Base-by-base conservation (phyloP, 2,888 invertebrate species). In the Eupelmus urozonus region DNA sequence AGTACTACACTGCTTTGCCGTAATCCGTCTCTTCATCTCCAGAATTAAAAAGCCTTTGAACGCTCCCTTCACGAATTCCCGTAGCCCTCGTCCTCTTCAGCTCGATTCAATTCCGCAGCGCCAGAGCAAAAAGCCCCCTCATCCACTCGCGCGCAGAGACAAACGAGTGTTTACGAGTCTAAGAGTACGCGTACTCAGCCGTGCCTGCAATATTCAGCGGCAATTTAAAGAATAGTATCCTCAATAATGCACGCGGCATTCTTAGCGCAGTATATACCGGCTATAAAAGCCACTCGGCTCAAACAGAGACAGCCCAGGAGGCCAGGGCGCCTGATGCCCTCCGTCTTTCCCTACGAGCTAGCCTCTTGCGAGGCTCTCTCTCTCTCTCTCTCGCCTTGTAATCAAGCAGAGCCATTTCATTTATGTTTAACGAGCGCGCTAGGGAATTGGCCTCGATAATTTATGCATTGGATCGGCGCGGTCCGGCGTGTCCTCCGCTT, bases 401-500 rank as follows among this genome's bases (percentile, higher is more conserved):
- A 86, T 85, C 84, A 83, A 83, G 84, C 0, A 83, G 82, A 84
- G 81, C 81, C 80, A 80, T 86, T 84, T 82, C 83, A 82, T 84
- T 85, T 83, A 81, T 83, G 82, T 84, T 84, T 84, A 82, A 85
- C 82, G 83, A 83, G 81, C 63, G 57, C 76, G 45, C 23, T 70
- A 65, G 66, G 66, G 63, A 70, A 79, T 76, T 78, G 76, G 57
- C 76, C 69, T 79, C 76, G 80, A 83, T 84, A 83, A 84, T 83
- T 85, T 83, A 83, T 81, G 82, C 82, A 84, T 85, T 83, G 84
- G 83, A 81, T 49, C 49, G 65, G 18, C 18, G 16, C 49, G 60
- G 5, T 55, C 55, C 45, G 77, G n/a, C n/a, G 79, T 79, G 82
- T 71, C 49, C 29, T 25, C 20, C 23, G 69, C 59, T 57, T 69